Percentiles rank a stretch among this genome's conserved stretches.
Conservation (phyloP, 2,888 invertebrate species). For the Eilema griseolum region DNA sequence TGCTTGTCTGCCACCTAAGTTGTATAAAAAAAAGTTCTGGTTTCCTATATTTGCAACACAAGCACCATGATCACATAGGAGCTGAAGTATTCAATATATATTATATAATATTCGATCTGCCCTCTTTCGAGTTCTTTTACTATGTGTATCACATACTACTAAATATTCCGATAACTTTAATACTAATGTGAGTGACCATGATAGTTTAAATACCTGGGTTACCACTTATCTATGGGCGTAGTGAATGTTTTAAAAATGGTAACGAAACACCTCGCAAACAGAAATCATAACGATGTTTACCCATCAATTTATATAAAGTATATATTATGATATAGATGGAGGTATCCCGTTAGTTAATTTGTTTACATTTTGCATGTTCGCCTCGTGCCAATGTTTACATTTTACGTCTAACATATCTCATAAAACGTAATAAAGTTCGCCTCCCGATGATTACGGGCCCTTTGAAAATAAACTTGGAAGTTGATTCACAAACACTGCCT, state of each 20-base stretch:
- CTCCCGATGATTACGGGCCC: slow-evolving; percentile 77
- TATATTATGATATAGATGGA: slow-evolving; percentile 56
- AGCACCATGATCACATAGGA: too few species aligned
- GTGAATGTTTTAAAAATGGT: background rate
- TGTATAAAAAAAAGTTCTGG: too few species aligned
- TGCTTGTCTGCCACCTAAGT: too few species aligned
- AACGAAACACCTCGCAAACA: slow-evolving; percentile 54
- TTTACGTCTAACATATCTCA: slow-evolving; percentile 69
- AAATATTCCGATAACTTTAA: too few species aligned
- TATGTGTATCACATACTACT: too few species aligned
- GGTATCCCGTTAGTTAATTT: slow-evolving; percentile 74
- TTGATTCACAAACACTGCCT: slow-evolving; percentile 71
- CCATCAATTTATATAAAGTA: slow-evolving; percentile 56
- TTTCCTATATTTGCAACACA: too few species aligned
- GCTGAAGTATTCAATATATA: too few species aligned
- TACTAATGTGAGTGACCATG: too few species aligned
- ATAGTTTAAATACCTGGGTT: too few species aligned
- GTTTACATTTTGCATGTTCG: slow-evolving; percentile 77
- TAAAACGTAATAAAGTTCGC: slow-evolving; percentile 76
- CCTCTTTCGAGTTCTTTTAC: too few species aligned
- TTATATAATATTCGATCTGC: too few species aligned
- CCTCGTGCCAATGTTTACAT: slow-evolving; percentile 71
- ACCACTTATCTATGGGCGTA: too few species aligned
- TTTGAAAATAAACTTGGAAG: slow-evolving; percentile 80
- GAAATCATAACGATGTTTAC: slow-evolving; percentile 65